These are phyloP conservation scores for Eupithecia subfuscata DNA, from an alignment of 2,888 invertebrate genomes.

Conservation along the genomic window DNA sequence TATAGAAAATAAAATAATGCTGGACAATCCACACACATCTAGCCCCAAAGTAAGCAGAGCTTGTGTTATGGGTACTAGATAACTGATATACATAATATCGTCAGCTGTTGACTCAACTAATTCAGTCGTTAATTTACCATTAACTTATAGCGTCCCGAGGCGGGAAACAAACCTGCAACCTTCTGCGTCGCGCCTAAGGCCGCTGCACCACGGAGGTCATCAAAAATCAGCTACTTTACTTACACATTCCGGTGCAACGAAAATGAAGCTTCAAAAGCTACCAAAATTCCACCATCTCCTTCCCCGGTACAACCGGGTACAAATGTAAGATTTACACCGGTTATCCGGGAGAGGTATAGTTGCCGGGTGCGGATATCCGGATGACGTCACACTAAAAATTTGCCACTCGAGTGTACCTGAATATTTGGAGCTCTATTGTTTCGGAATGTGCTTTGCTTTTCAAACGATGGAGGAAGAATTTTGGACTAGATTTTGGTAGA, in stretches of 20 bases:
- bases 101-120: too few relatives aligned
- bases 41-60: too few relatives aligned
- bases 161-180: too few relatives aligned
- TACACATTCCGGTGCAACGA: not conserved
- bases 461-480: constrained; percentile 14
- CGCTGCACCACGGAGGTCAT: too few relatives aligned
- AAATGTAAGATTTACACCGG: constrained; percentile 81
- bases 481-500: not conserved
- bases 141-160: too few relatives aligned
- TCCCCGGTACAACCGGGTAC: constrained; percentile 57
- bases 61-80: too few relatives aligned
- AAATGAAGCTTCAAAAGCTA: not conserved
- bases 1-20: too few relatives aligned
- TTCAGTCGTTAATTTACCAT: too few relatives aligned
- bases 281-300: constrained; percentile 38
- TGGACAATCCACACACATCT: too few relatives aligned
- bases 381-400: constrained; percentile 48
- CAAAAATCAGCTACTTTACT: too few relatives aligned
- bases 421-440: constrained; percentile 41
- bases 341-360: constrained; percentile 73
- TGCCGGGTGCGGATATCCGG: constrained; percentile 70
- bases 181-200: too few relatives aligned
- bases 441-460: constrained; percentile 29
- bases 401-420: constrained; percentile 47
- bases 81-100: too few relatives aligned